Conservation (phyloP, 2,888 invertebrate genomes). For the Phytoseiulus persimilis region DNA sequence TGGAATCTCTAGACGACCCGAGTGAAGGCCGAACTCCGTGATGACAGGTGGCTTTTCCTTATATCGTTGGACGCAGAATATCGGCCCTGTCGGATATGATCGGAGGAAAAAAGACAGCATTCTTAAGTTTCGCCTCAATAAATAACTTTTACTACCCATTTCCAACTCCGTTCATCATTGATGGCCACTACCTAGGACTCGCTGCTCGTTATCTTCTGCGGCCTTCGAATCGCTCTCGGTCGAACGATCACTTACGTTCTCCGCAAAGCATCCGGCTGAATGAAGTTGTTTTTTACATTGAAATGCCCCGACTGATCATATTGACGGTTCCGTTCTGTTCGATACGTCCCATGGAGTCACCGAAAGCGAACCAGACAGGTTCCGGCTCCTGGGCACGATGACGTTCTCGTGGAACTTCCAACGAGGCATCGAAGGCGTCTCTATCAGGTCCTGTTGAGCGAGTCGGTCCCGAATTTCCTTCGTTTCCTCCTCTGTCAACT, state of each 20-base stretch:
- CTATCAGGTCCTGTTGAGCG: background rate
- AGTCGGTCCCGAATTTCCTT: constrained; percentile 22
- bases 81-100: no score
- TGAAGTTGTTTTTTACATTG: background rate
- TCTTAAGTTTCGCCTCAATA: background rate
- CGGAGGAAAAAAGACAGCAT: background rate
- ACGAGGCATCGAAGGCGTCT: background rate
- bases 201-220: background rate
- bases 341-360: no score
- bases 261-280: background rate
- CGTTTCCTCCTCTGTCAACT: constrained; percentile 7
- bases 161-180: background rate
- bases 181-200: background rate
- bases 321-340: no score
- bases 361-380: no score
- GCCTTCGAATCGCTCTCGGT: background rate
- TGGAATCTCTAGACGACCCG: no score
- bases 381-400: background rate
- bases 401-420: constrained; percentile 22
- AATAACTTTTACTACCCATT: background rate
- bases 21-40: no score
- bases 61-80: no score
- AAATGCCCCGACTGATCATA: background rate
- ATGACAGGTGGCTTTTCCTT: no score
- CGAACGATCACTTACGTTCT: background rate